Evolutionary conservation across 2,113 vertebrate species (phyloP).

Genomic region (Tricholaema leucomelas): DNA sequence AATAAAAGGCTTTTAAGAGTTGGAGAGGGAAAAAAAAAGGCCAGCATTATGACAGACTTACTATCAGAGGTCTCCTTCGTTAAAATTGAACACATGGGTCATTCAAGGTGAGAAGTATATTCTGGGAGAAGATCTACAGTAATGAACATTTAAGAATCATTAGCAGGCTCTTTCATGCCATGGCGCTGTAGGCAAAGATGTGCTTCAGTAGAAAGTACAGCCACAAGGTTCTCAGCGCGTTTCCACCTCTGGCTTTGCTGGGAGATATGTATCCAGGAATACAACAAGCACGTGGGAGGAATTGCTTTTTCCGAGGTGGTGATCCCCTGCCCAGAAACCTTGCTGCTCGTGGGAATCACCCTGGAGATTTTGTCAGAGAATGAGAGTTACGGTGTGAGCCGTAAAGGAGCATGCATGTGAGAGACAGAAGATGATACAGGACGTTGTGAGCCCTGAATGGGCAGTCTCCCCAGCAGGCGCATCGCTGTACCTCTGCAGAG

Average conservation of each 20-base stretch:
- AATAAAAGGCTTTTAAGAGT: slow-evolving; percentile 73
- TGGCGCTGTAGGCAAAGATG: slow-evolving; percentile 42
- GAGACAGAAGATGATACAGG: background rate
- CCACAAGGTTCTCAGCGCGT: slow-evolving; percentile 20
- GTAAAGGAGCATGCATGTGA: background rate
- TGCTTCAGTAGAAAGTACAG: slow-evolving; percentile 22
- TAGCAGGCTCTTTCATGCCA: slow-evolving; percentile 57
- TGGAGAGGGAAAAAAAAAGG: slow-evolving; percentile 16
- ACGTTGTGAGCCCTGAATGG: background rate
- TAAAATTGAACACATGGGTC: slow-evolving; percentile 66
- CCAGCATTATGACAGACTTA: slow-evolving; percentile 47
- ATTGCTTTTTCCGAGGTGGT: background rate
- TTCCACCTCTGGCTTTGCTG: slow-evolving; percentile 28
- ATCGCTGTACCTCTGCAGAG: fast-evolving
- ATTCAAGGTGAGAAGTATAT: slow-evolving; percentile 66
- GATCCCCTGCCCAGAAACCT: background rate
- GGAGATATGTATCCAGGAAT: background rate
- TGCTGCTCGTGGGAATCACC: background rate
- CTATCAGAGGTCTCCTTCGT: slow-evolving; percentile 48
- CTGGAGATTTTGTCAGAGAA: background rate
- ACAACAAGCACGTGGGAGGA: background rate
- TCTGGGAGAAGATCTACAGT: slow-evolving; percentile 51
- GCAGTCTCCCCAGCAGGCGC: background rate
- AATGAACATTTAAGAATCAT: slow-evolving; percentile 65
- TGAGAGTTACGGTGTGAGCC: background rate